A percentile compares a stretch with the other conserved stretches of the same genome.
Conservation (phyloP, 2,113 vertebrate species). For the Macroglossus sobrinus region DNA sequence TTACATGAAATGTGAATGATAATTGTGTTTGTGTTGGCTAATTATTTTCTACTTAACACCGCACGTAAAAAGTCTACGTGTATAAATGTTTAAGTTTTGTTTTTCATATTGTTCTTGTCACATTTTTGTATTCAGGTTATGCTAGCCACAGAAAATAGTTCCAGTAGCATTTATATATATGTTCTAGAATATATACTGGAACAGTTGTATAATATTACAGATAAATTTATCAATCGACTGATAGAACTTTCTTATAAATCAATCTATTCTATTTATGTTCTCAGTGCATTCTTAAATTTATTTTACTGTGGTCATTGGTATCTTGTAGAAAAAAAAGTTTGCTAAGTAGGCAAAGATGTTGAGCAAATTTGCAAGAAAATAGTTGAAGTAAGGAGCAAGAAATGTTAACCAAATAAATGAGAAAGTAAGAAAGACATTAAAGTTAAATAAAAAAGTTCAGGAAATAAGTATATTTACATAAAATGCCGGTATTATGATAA, state of each 20-base stretch:
- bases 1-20: not conserved
- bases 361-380: not conserved
- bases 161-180: not conserved
- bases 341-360: not conserved
- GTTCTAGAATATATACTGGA: not conserved
- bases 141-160: not conserved
- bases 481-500: not conserved
- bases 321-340: not conserved
- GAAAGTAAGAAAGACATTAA: not conserved
- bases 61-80: not conserved
- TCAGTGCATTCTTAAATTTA: not conserved
- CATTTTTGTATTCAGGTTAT: not conserved
- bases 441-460: not conserved
- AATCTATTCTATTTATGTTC: not conserved
- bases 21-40: not conserved
- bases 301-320: not conserved
- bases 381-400: not conserved
- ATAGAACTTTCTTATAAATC: not conserved
- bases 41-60: not conserved
- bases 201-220: not conserved
- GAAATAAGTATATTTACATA: not conserved
- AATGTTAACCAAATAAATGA: not conserved
- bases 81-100: not conserved
- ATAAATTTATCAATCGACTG: not conserved
- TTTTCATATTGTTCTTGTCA: not conserved